A percentile compares a stretch with the other conserved stretches of the same genome.
These are phyloP conservation scores for Hemaris fuciformis DNA, from an alignment of 2,888 invertebrate genomes.

Conservation along the genomic window DNA sequence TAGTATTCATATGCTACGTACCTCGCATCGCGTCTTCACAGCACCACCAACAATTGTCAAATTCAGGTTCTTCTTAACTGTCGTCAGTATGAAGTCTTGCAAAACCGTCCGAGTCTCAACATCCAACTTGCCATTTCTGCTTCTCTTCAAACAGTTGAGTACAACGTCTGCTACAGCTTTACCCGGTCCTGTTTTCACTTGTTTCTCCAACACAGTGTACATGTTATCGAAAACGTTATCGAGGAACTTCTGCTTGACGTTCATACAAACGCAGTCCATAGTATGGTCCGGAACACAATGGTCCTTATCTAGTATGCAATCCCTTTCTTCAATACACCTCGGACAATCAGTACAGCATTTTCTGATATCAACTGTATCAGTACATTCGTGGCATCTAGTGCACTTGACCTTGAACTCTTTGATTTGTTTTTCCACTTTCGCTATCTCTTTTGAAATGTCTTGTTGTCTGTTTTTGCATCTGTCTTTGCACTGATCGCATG, in stretches of 20 bases:
- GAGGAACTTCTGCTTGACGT: constrained; percentile 59
- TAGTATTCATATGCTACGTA: no score
- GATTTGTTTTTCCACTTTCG: constrained; percentile 48
- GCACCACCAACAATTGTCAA: constrained; percentile 71
- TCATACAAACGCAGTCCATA: constrained; percentile 61
- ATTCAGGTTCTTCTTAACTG: constrained; percentile 65
- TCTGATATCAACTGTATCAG: constrained; percentile 54
- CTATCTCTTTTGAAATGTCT: constrained; percentile 46
- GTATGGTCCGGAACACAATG: constrained; percentile 47
- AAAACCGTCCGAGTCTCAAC: constrained; percentile 50
- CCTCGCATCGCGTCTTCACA: constrained; percentile 74
- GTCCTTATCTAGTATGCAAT: constrained; percentile 46
- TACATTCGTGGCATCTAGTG: constrained; percentile 50
- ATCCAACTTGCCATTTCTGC: constrained; percentile 67
- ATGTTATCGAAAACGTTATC: constrained; percentile 74
- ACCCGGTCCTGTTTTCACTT: constrained; percentile 49
- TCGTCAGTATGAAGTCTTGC: constrained; percentile 60
- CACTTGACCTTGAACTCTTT: constrained; percentile 43
- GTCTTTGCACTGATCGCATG: constrained; percentile 50
- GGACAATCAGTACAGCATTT: constrained; percentile 66
- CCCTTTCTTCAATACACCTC: constrained; percentile 48
- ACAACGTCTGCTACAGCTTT: constrained; percentile 58
- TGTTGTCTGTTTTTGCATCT: constrained; percentile 56
- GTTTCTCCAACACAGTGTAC: constrained; percentile 61
- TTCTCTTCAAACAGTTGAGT: constrained; percentile 51